Base-by-base conservation (phyloP, 2,797 vertebrate species). In the Yasuhikotakia modesta region DNA sequence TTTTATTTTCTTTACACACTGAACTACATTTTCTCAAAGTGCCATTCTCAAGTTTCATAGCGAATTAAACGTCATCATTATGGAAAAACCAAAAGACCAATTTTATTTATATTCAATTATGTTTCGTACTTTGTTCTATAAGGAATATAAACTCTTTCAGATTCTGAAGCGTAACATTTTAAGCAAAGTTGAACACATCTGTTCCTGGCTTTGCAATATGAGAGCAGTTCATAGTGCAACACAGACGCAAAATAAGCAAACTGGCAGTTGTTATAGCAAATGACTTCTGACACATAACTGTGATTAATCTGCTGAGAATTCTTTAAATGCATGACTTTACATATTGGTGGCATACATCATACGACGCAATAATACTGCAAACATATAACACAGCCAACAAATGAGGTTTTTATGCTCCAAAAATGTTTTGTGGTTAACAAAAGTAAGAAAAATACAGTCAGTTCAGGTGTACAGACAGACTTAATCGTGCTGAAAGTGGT, bases 301-400 rank as follows among this genome's bases (percentile, higher is more conserved):
- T 82, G 83, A 85, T 80, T 85, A 81, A 82, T 85, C 81, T 70
- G 58, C 35, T 13, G 78, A 82, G 81, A 85, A 82, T 82, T 82
- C 63, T 66, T 82, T 82, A 76, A 77, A 82, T 75, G 63, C 55
- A n/a, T 8, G n/a, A 50, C 58, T 73, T 52, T 68, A 64, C 70
- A 80, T 68, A 70, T 80, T 71, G 67, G 52, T n/a, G 2, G 14
- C 57, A 48, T 75, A 82, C 78, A 78, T 39, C 63, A 71, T 16
- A 17, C 73, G 75, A 72, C 77, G 48, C 50, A 21, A 64, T 1
- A 24, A 48, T 27, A 64, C 57, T 48, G 30, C 60, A 63, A 63
- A 35, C 14, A 63, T 55, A 55, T 61, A 61, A 57, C 17, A 2
- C 35, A 35, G 21, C 43, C 73, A 73, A 24, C 16, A 21, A 21